Percentiles rank a stretch among this genome's conserved stretches.
Conservation (phyloP, 1,140 invertebrate genomes). For the silkworm (Bombyx mori) region ASM3026992v2 NC_085120.1:12464001-12464500, state of each 20-base stretch:
- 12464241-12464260: constrained; percentile 57
- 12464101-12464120: constrained; percentile 83
- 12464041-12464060: constrained; percentile 72
- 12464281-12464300: constrained; percentile 50
- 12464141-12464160: constrained; percentile 83
- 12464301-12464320: constrained; percentile 70
- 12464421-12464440: constrained; percentile 29
- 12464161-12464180: constrained; percentile 85
- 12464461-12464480: constrained; percentile 32
- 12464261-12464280: constrained; percentile 51
- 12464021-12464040: constrained; percentile 64
- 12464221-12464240: constrained; percentile 55
- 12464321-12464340: constrained; percentile 30
- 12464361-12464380: constrained; percentile 39
- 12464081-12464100: constrained; percentile 87
- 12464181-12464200: constrained; percentile 80
- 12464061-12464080: constrained; percentile 80
- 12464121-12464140: constrained; percentile 84
- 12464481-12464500: constrained; percentile 40
- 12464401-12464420: constrained; percentile 20
- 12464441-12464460: constrained; percentile 48
- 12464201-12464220: constrained; percentile 71
- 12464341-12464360: constrained; percentile 33
- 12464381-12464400: constrained; percentile 40
- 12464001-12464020: constrained; percentile 67